Conservation (phyloP, 2,888 invertebrate species). For the Phymatocera aterrima region DNA sequence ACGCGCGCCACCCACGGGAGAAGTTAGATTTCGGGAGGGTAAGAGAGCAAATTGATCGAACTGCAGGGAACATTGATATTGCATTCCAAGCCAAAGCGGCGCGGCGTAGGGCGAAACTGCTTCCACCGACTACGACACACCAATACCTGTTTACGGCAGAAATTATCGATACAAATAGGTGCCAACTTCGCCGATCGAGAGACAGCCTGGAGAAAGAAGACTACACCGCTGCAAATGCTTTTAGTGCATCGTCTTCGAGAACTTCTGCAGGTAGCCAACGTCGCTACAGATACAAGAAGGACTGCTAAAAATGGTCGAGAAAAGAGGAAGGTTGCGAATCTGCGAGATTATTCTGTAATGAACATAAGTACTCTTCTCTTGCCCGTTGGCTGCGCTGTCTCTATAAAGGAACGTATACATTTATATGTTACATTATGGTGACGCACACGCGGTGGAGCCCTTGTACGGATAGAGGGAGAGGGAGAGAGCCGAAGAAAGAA, state of each 20-base stretch:
- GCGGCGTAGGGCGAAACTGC: background rate
- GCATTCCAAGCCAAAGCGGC: conserved; percentile 56
- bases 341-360: conserved; percentile 31
- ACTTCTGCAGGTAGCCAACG: too few relatives aligned
- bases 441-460: background rate
- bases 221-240: background rate
- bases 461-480: conserved; percentile 20
- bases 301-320: conserved; percentile 33
- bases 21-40: conserved; percentile 22
- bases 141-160: conserved; percentile 49
- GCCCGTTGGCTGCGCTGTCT: background rate
- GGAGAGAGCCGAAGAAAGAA: conserved; percentile 35
- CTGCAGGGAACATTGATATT: conserved; percentile 50
- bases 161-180: conserved; percentile 51
- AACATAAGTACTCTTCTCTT: background rate
- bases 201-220: background rate
- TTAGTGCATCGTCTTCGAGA: too few relatives aligned
- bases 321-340: conserved; percentile 39
- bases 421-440: background rate
- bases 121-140: background rate
- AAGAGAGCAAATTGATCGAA: background rate
- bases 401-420: background rate
- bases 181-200: background rate
- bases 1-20: background rate
- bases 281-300: background rate